Evolutionary conservation across 2,797 vertebrate genomes (phyloP), one percentile per base, ranked within the genome.

Genomic region (Caiman crocodilus): DNA sequence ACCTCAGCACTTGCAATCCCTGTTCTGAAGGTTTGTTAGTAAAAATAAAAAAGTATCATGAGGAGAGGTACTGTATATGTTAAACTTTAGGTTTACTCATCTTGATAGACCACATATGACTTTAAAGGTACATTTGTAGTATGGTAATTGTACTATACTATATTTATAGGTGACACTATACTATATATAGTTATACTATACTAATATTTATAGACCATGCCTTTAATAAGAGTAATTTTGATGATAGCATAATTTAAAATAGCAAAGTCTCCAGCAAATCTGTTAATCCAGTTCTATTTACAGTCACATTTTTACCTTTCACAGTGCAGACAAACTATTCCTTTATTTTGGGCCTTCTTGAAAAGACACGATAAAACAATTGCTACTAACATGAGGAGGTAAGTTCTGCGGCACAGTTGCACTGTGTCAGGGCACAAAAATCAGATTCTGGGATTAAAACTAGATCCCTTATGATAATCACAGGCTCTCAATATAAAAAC

Each of bases 371-470:
- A 99, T 94, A 97, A 97, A 89, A 98, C 98, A 6, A 84, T 98
- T 10, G 85, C 95, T 23, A 99, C 98, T 56, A 97, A 98, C 91
- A 99, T 99, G 98, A 95, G 98, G 94, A 99, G 98, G 99, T 99
- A 95, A 88, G 89, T 30, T 25, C 60, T 65, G 42, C 69, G 8
- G 61, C 42, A 50, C 50, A 30, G 7, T 78, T n/a, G 32, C 25
- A 30, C 58, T 32, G 56, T 58, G 64, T 50, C 20, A 61, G 58
- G 30, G 20, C 28, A 57, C n/a, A 30, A 58, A 59, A 57, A 76
- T 32, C 12, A 76, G 50, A 42, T 55, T 5, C 35, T 58, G 14
- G 26, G 8, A 18, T n/a, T 78, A 10, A 28, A 32, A 55, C 17
- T 25, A 58, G 8, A 15, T 25, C 78, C n/a, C 50, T 60, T 77